Evolutionary conservation across 2,888 invertebrate species (phyloP).

Genomic region (Schizaphis graminum): DNA sequence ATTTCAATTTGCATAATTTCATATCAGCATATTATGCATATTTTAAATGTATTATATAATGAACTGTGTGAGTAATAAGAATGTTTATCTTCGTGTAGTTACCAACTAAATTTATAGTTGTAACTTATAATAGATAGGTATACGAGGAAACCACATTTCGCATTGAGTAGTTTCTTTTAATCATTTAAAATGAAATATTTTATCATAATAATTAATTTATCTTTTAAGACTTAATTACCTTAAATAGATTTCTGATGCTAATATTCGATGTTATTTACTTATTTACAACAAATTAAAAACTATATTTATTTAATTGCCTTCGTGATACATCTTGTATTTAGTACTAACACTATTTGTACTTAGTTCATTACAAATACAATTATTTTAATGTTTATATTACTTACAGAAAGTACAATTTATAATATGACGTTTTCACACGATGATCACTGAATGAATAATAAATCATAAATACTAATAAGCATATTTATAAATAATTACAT

Average conservation of each 20-base stretch:
- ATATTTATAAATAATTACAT: background rate
- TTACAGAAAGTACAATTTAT: background rate
- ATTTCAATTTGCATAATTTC: constrained; percentile 22
- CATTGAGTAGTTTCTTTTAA: background rate
- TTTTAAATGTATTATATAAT: background rate
- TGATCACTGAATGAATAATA: background rate
- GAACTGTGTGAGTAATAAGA: background rate
- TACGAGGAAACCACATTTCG: background rate
- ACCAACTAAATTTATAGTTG: constrained; percentile 18
- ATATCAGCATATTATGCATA: background rate
- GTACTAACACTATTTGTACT: background rate
- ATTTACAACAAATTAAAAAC: background rate
- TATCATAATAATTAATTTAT: background rate
- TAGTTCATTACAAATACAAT: background rate
- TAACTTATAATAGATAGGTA: background rate
- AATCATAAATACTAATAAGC: background rate
- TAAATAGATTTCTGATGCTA: background rate
- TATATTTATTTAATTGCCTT: background rate
- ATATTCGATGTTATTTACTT: background rate
- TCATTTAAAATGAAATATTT: background rate
- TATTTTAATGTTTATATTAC: background rate
- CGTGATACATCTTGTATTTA: background rate
- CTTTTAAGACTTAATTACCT: background rate
- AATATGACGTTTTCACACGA: background rate
- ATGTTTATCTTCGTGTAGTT: background rate